Percentiles rank a stretch among this genome's conserved stretches.
Evolutionary conservation across 2,888 invertebrate species (phyloP).

Genomic region (Mantis religiosa): DNA sequence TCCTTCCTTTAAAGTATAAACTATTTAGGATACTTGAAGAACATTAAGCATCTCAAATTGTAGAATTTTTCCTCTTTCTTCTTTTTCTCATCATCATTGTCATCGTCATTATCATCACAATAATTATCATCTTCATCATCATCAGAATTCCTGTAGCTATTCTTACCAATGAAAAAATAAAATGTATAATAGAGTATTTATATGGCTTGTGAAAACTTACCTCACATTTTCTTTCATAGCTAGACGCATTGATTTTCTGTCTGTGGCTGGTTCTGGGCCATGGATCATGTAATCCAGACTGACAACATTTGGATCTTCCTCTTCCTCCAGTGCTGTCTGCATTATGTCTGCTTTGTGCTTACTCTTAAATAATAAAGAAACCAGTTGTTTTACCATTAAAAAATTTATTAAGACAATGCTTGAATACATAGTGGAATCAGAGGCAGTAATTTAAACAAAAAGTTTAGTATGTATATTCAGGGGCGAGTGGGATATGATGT

Average conservation of each 20-base stretch:
- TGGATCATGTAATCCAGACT: constrained; percentile 79
- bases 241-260: background rate
- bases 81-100: too few species aligned
- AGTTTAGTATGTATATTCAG: too few species aligned
- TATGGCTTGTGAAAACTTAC: background rate
- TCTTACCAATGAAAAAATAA: too few species aligned
- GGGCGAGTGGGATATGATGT: too few species aligned
- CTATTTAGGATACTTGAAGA: too few species aligned
- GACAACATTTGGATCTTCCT: constrained; percentile 70
- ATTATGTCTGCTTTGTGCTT: constrained; percentile 77
- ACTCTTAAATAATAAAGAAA: constrained; percentile 53
- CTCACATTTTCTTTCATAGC: constrained; percentile 2
- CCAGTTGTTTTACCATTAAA: background rate
- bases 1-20: too few species aligned
- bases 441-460: background rate
- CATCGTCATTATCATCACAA: too few species aligned
- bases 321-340: constrained; percentile 76
- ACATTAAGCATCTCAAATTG: too few species aligned
- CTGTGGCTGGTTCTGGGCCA: constrained; percentile 37
- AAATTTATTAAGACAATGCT: background rate
- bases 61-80: too few species aligned
- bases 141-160: too few species aligned
- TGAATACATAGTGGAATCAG: background rate
- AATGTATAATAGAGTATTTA: too few species aligned
- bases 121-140: too few species aligned